Conservation (phyloP, 2,888 invertebrate genomes). For the Synergus gifuensis region DNA sequence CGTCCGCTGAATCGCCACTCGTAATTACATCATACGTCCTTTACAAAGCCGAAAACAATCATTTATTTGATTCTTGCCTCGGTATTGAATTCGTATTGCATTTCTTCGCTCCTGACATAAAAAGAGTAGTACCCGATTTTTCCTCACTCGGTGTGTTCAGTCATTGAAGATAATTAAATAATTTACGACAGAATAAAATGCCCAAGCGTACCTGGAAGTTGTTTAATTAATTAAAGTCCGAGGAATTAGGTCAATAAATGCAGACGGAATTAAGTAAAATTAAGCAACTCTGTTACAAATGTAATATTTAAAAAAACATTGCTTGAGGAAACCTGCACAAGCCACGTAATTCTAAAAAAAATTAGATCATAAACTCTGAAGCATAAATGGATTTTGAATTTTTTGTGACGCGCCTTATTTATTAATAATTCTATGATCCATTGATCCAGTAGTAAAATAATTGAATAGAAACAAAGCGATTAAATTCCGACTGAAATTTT, state of each 20-base stretch:
- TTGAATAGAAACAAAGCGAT: too few species aligned
- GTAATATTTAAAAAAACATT: neutral
- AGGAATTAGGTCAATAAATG: neutral
- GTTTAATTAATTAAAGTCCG: neutral
- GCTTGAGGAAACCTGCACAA: neutral
- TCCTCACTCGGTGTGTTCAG: neutral
- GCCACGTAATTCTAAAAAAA: too few species aligned
- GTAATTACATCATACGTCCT: constrained; percentile 7
- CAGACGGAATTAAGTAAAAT: neutral
- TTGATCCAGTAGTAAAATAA: too few species aligned
- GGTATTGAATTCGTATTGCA: neutral
- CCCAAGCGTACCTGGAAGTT: neutral
- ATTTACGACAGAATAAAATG: neutral
- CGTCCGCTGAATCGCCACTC: too few species aligned
- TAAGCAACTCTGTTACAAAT: neutral
- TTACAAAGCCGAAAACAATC: constrained; percentile 11
- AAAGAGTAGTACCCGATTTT: neutral
- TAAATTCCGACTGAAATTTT: too few species aligned
- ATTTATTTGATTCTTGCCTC: neutral
- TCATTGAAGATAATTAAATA: constrained; percentile 26
- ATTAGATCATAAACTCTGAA: too few species aligned
- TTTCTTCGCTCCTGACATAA: neutral
- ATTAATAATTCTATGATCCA: too few species aligned
- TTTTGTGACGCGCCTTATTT: too few species aligned
- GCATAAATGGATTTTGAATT: too few species aligned